phyloP scores from a whole-genome alignment of 2,113 vertebrate genomes.

The Oreotragus oreotragus region DNA sequence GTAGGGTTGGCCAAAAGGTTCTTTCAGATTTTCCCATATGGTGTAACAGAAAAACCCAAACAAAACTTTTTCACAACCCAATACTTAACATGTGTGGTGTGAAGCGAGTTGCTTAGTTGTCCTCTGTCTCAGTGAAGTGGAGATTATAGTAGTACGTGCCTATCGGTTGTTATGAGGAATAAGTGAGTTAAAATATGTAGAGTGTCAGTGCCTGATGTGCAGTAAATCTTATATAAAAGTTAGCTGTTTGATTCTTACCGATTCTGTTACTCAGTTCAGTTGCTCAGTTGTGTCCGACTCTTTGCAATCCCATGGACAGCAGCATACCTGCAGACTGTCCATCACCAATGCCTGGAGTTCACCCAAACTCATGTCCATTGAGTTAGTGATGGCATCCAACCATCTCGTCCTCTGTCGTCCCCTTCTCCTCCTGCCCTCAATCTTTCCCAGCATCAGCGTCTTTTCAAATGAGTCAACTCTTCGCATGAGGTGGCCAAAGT shows the following conservation, averaged over 20 bases:
- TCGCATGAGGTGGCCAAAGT: too few species aligned
- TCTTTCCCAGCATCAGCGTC: neutral
- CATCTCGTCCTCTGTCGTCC: neutral
- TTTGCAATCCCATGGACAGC: neutral
- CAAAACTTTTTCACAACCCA: neutral
- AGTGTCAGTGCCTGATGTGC: neutral
- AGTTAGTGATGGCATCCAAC: neutral
- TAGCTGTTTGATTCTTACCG: neutral
- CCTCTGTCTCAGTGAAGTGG: neutral
- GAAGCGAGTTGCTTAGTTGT: neutral
- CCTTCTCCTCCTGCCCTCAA: neutral
- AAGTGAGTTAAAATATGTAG: neutral
- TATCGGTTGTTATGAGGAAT: neutral
- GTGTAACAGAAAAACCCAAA: neutral
- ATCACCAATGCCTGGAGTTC: accelerated
- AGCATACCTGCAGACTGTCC: neutral
- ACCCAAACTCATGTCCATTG: neutral
- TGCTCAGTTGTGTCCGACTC: neutral
- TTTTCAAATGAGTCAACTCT: too few species aligned
- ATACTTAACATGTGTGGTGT: neutral
- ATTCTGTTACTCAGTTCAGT: neutral
- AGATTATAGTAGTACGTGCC: neutral
- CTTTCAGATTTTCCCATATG: neutral
- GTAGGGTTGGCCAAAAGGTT: neutral
- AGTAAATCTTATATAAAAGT: neutral